Evolutionary conservation across 1,140 invertebrate genomes (phyloP), one percentile per base, ranked within the genome.

Genomic region (Ericerus pela): DNA sequence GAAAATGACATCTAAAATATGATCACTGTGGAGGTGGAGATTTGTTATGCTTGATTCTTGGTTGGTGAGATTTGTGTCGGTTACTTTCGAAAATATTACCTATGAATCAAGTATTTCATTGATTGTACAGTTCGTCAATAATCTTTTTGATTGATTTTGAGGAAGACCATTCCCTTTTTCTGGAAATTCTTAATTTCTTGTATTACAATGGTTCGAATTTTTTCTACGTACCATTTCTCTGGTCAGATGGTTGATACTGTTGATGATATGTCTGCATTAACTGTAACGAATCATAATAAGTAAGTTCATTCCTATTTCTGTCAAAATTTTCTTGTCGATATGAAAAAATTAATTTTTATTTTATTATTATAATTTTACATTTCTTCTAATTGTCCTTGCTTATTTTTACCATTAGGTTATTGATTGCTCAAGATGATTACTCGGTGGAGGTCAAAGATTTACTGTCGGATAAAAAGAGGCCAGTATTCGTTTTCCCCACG

Each of bases 221-320:
- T 24, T 47, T 47, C 41, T 10, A 47, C 18, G 20, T 47, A 14
- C 20, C 41, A 24, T 47, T 47, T 47, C 41, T 2, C 41, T 14
- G 41, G 41, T 18, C 41, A 47, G 20, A 24, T 47, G 20, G 41
- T 47, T 2, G 41, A 47, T 47, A 47, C 41, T 16, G 26, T 47
- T 10, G 41, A 47, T 24, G 41, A 47, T 3, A 10, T 47, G 20
- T 10, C 26, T 10, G 41, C 41, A 22, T 24, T 47, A 16, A 47
- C 41, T 24, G 41, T 47, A 12, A 47, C 41, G 22, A 20, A 47
- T 47, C 41, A 47, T 47, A 47, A 47, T 24, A 47, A 24, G 41
- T 47, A 47, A 22, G 14, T 2, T 47, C n/a, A n/a, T n/a, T n/a
- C n/a, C n/a, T n/a, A n/a, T n/a, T n/a, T n/a, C n/a, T n/a, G n/a